Evolutionary conservation across 2,113 vertebrate species (phyloP).

Genomic region (Grus americana): DNA sequence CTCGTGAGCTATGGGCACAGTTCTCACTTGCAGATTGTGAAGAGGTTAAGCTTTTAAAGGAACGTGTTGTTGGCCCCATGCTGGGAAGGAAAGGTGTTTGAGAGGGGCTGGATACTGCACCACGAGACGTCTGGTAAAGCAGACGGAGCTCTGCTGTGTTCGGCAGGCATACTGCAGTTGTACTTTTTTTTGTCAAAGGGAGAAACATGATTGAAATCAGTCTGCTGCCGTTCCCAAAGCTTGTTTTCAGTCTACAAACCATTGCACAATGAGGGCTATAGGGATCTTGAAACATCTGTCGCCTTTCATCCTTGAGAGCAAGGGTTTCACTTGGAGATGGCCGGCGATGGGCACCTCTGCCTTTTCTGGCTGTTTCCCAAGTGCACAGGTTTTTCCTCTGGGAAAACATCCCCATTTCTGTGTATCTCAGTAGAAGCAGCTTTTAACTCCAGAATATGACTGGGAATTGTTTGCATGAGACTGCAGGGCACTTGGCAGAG

Average conservation of each 20-base stretch:
- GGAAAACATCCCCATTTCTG: neutral
- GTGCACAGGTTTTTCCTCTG: accelerated
- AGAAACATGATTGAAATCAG: neutral
- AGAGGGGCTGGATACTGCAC: neutral
- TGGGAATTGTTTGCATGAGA: neutral
- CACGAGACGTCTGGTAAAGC: neutral
- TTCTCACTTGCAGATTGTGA: neutral
- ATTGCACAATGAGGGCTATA: neutral
- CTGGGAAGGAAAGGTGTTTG: neutral
- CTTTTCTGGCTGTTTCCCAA: neutral
- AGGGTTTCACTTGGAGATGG: neutral
- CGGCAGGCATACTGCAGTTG: neutral
- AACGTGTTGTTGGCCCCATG: neutral
- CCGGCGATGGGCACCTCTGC: neutral
- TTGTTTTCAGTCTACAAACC: neutral
- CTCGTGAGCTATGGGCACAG: neutral
- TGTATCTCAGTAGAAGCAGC: neutral
- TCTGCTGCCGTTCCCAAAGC: neutral
- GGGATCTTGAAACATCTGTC: slow-evolving; percentile 20
- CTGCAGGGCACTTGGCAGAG: neutral
- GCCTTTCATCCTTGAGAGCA: neutral
- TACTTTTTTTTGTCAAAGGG: neutral
- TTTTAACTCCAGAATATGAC: neutral
- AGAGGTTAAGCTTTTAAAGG: slow-evolving; percentile 11
- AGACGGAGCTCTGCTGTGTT: neutral